A percentile compares a stretch with the other conserved stretches of the same genome.
These are phyloP conservation scores for Bungarus multicinctus DNA, from an alignment of 2,113 vertebrate genomes.

Conservation along the genomic window DNA sequence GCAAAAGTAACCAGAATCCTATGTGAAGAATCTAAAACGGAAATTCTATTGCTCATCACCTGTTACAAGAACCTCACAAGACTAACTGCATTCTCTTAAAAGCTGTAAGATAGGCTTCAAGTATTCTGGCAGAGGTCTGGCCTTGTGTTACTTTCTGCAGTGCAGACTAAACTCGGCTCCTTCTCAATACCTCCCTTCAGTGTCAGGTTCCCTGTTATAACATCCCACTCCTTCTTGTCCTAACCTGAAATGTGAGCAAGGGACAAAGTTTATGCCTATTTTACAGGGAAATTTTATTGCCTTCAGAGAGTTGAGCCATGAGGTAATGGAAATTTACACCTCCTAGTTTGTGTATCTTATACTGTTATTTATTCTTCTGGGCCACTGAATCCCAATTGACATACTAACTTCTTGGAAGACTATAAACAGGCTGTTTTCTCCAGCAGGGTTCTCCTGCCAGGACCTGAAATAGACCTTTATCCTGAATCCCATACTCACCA, in stretches of 20 bases:
- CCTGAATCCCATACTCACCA: not conserved
- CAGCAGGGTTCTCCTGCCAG: not conserved
- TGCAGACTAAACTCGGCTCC: not conserved
- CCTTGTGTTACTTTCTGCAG: not conserved
- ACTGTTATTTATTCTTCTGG: not conserved
- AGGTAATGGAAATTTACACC: not conserved
- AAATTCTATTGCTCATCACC: not conserved
- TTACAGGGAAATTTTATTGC: not conserved
- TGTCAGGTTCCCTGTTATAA: not conserved
- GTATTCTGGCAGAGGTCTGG: not conserved
- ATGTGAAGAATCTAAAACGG: not conserved
- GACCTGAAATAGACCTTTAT: not conserved
- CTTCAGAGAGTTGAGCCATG: not conserved
- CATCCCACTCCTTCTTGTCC: not conserved
- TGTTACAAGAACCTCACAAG: not conserved
- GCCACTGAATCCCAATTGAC: not conserved
- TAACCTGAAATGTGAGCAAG: not conserved
- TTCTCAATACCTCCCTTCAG: not conserved
- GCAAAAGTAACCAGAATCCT: not conserved
- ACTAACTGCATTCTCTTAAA: not conserved
- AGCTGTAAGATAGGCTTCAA: not conserved
- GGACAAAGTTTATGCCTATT: not conserved
- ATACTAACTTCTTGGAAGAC: not conserved
- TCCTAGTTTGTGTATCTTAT: not conserved
- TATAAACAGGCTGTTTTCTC: not conserved